These are phyloP conservation scores for Pseudomyrmex dendroicus DNA, from an alignment of 1,140 invertebrate species.

Conservation along the genomic window DNA sequence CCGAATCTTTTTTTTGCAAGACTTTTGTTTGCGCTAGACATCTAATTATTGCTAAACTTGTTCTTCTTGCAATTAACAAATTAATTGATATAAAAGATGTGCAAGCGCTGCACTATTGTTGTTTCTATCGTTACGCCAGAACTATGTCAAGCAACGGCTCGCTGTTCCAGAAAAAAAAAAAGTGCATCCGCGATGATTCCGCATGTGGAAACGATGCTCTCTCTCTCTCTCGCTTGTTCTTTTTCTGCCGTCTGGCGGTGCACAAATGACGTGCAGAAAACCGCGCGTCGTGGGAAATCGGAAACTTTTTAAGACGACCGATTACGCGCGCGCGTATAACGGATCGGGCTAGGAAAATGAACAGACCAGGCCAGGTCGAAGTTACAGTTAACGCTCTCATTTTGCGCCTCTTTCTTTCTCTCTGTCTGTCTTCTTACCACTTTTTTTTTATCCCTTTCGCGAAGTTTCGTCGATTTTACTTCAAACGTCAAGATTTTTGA, in stretches of 20 bases:
- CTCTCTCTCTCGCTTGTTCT: not conserved
- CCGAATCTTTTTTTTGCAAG: not conserved
- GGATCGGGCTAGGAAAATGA: slow-evolving; percentile 67
- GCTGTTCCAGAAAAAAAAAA: slow-evolving; percentile 21
- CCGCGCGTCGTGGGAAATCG: slow-evolving; percentile 64
- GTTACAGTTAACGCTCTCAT: slow-evolving; percentile 72
- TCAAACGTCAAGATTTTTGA: too few relatives aligned
- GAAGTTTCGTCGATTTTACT: too few relatives aligned
- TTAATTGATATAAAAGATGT: not conserved
- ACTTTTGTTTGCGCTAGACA: not conserved
- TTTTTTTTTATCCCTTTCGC: slow-evolving; percentile 4
- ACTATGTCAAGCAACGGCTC: not conserved
- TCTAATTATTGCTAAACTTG: not conserved
- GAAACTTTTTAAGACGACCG: slow-evolving; percentile 61
- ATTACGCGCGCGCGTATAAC: slow-evolving; percentile 58
- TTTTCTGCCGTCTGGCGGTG: too few relatives aligned
- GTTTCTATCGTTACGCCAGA: not conserved
- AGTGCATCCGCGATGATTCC: not conserved
- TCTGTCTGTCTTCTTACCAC: slow-evolving; percentile 20
- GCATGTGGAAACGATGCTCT: not conserved
- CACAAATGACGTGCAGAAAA: slow-evolving; percentile 4
- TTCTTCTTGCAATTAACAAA: too few relatives aligned
- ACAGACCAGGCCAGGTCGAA: slow-evolving; percentile 47
- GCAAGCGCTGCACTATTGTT: not conserved
- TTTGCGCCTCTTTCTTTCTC: slow-evolving; percentile 25